phyloP scores from a whole-genome alignment of 2,113 vertebrate species.

The Rhagologus leucostigma region DNA sequence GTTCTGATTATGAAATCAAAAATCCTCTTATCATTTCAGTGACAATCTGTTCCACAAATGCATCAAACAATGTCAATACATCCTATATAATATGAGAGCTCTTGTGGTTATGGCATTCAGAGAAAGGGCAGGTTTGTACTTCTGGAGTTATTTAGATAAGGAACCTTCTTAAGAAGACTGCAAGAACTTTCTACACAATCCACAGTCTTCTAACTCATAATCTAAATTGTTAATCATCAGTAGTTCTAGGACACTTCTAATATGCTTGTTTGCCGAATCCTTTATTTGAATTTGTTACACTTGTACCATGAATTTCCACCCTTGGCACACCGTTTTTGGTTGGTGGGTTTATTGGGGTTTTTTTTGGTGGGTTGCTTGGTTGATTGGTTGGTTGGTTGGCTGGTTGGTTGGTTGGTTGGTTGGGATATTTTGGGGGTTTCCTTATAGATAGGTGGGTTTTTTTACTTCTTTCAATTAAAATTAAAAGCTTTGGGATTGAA shows the following conservation, averaged over 20 bases:
- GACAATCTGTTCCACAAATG: neutral
- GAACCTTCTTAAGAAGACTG: neutral
- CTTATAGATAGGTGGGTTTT: neutral
- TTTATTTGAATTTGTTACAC: neutral
- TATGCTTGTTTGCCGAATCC: neutral
- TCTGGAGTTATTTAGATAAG: neutral
- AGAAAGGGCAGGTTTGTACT: neutral
- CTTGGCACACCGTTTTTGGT: fast-evolving
- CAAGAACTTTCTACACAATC: neutral
- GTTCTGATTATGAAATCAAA: neutral
- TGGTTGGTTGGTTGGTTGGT: neutral
- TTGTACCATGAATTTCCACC: neutral
- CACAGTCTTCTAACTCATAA: neutral
- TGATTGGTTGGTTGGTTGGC: neutral
- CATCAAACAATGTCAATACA: neutral
- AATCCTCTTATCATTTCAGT: neutral
- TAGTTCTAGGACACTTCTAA: neutral
- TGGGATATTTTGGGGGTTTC: neutral
- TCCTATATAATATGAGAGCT: neutral
- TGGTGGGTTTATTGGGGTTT: neutral
- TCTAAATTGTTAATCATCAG: neutral
- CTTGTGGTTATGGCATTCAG: neutral
- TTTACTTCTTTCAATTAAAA: neutral
- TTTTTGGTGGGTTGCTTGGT: too few relatives aligned
- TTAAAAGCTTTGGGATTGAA: neutral